phyloP scores from a whole-genome alignment of 2,113 vertebrate species.

The Alligator sinensis region DNA sequence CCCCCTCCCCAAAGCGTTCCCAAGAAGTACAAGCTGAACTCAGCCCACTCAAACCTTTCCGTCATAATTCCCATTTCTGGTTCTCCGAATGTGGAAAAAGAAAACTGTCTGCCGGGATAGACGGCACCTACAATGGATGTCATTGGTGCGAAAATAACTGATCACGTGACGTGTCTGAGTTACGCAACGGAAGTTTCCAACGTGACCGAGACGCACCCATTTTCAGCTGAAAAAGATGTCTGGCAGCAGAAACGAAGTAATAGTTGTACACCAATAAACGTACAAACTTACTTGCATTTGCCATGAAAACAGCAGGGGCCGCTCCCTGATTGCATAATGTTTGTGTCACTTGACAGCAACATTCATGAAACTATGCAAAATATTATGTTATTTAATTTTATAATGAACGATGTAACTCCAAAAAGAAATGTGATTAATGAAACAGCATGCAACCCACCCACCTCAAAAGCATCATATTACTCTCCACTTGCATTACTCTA shows the following conservation, averaged over 20 bases:
- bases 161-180: background rate
- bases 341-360: constrained; percentile 16
- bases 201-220: background rate
- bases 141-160: background rate
- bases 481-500: constrained; percentile 8
- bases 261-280: fast-evolving
- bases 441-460: constrained; percentile 33
- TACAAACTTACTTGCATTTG: background rate
- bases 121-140: background rate
- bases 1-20: too few species aligned
- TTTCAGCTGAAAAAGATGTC: constrained; percentile 12
- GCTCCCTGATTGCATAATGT: background rate
- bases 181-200: constrained; percentile 1
- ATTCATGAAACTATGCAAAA: background rate
- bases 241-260: background rate
- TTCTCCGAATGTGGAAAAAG: background rate
- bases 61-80: background rate
- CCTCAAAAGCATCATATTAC: constrained; percentile 28
- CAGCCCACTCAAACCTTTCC: too few species aligned
- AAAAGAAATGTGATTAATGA: constrained; percentile 66
- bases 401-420: constrained; percentile 49
- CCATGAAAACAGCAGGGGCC: background rate
- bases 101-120: background rate
- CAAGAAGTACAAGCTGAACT: too few species aligned
- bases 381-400: constrained; percentile 44